phyloP scores from a whole-genome alignment of 2,888 invertebrate species.

The Amphipyra tragopoginis region DNA sequence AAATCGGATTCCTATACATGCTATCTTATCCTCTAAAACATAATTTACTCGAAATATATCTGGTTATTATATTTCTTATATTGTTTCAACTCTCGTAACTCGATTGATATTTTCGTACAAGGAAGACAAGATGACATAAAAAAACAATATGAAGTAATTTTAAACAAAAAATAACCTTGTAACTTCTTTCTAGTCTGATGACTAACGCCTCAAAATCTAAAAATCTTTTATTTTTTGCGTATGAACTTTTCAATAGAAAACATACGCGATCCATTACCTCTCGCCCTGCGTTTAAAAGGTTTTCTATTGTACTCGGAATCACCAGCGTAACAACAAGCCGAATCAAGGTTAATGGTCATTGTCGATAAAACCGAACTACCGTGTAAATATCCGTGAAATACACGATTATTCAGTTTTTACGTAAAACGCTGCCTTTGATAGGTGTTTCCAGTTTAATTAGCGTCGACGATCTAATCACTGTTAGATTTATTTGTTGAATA shows the following conservation, averaged over 20 bases:
- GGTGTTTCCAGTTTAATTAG: slow-evolving; percentile 19
- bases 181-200: slow-evolving; percentile 13
- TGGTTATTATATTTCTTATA: too few species aligned
- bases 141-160: neutral
- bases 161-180: slow-evolving; percentile 1
- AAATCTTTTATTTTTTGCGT: slow-evolving; percentile 8
- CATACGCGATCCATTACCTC: slow-evolving; percentile 37
- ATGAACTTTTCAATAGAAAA: slow-evolving; percentile 21
- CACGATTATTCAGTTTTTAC: slow-evolving; percentile 38
- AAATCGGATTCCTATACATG: too few species aligned
- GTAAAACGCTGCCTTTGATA: slow-evolving; percentile 11
- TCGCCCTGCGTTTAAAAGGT: slow-evolving; percentile 38
- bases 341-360: slow-evolving; percentile 54
- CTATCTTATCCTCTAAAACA: too few species aligned
- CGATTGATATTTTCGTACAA: too few species aligned
- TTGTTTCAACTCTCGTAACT: too few species aligned
- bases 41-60: too few species aligned
- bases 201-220: slow-evolving; percentile 20
- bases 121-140: neutral
- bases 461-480: slow-evolving; percentile 9
- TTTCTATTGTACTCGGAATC: slow-evolving; percentile 26
- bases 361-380: slow-evolving; percentile 21
- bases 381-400: slow-evolving; percentile 36
- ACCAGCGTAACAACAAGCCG: slow-evolving; percentile 37
- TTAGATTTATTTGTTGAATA: neutral